A percentile compares a stretch with the other conserved stretches of the same genome.
These are phyloP conservation scores for Caenorhabditis sulstoni DNA, from an alignment of 2,888 invertebrate genomes.

Conservation along the genomic window DNA sequence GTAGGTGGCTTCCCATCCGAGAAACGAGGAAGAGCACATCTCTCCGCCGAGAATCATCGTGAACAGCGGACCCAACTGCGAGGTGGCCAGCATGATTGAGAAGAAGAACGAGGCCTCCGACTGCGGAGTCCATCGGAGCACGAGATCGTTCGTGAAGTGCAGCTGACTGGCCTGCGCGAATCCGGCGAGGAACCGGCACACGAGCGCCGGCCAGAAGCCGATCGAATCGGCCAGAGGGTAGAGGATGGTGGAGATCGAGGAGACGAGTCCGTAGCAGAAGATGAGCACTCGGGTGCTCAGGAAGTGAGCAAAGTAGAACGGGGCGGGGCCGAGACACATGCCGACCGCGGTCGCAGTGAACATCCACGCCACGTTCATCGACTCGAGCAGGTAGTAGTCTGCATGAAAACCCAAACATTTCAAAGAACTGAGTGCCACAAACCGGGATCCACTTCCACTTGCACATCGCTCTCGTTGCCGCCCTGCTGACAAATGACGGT, in stretches of 20 bases:
- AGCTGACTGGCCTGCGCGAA: conserved; percentile 65
- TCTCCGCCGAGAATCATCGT: conserved; percentile 68
- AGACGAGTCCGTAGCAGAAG: conserved; percentile 56
- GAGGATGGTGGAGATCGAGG: conserved; percentile 46
- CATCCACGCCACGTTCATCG: conserved; percentile 67
- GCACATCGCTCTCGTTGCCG: conserved; percentile 42
- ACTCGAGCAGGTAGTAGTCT: conserved; percentile 64
- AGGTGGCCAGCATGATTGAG: conserved; percentile 62
- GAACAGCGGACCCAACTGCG: conserved; percentile 65
- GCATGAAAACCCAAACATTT: too few relatives aligned
- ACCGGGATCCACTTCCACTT: conserved; percentile 44
- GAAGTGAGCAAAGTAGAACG: conserved; percentile 53
- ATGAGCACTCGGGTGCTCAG: conserved; percentile 53
- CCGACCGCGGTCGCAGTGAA: conserved; percentile 68
- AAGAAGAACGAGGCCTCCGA: conserved; percentile 65
- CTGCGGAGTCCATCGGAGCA: conserved; percentile 60
- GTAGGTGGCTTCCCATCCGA: conserved; percentile 62
- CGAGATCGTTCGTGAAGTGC: conserved; percentile 64
- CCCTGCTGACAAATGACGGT: conserved; percentile 67
- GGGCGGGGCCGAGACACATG: conserved; percentile 66
- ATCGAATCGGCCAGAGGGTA: conserved; percentile 62
- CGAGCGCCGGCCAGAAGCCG: conserved; percentile 63
- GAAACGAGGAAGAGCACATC: conserved; percentile 64
- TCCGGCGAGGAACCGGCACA: conserved; percentile 62
- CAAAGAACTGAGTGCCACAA: too few relatives aligned